A percentile compares a stretch with the other conserved stretches of the same genome.
Evolutionary conservation across 2,888 invertebrate genomes (phyloP).

Genomic region (Acanthosepion lycidas): DNA sequence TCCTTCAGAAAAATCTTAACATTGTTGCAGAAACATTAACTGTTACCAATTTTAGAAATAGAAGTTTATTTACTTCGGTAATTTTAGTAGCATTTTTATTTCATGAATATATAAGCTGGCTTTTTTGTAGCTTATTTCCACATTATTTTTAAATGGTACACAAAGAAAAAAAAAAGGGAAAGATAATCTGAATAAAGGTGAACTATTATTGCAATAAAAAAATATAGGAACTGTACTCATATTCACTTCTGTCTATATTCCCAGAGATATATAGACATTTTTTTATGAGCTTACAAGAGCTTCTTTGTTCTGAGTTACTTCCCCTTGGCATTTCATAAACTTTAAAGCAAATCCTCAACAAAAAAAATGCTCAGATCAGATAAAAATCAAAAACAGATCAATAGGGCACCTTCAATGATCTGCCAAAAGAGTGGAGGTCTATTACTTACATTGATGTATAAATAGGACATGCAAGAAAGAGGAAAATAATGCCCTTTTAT

Average conservation of each 20-base stretch:
- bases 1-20: no score
- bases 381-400: not conserved
- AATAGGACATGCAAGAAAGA: not conserved
- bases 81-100: not conserved
- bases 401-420: not conserved
- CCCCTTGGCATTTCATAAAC: constrained; percentile 11
- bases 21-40: no score
- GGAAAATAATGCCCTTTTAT: no score
- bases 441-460: not conserved
- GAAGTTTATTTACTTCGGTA: not conserved
- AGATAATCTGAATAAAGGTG: not conserved
- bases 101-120: not conserved
- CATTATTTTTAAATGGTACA: not conserved
- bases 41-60: no score
- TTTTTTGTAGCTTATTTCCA: not conserved
- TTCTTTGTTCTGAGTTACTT: not conserved
- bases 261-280: not conserved
- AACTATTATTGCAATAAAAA: not conserved
- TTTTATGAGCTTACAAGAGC: not conserved
- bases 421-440: not conserved
- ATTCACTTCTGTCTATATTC: not conserved
- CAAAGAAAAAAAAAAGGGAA: not conserved
- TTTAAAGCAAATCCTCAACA: not conserved
- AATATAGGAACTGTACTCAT: not conserved
- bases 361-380: not conserved